Conservation (phyloP, 2,888 invertebrate species). For the Tinea pellionella region DNA sequence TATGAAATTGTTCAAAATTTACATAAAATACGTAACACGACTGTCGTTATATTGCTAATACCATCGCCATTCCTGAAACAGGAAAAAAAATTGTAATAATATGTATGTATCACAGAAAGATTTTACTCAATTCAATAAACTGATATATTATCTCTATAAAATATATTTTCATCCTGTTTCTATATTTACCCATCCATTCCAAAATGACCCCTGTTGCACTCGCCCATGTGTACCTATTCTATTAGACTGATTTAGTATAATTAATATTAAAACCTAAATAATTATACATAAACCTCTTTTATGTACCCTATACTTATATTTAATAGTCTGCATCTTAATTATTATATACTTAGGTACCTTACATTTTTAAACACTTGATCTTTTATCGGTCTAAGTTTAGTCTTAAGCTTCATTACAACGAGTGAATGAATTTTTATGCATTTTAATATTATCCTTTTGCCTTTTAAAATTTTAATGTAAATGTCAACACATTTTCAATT, state of each 20-base stretch:
- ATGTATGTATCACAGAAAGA: no score
- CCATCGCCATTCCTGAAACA: background rate
- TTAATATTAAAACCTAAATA: conserved; percentile 44
- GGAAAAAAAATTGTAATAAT: no score
- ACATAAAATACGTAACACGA: background rate
- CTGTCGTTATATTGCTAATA: background rate
- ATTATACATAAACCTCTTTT: conserved; percentile 19
- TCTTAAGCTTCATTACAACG: conserved; percentile 50
- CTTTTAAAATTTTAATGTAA: conserved; percentile 7
- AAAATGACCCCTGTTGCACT: background rate
- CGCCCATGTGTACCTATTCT: conserved; percentile 36
- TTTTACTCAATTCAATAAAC: no score
- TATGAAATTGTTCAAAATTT: background rate
- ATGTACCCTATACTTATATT: conserved; percentile 11
- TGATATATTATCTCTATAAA: no score
- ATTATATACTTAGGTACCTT: conserved; percentile 7
- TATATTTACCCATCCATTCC: no score
- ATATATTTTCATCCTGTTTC: no score
- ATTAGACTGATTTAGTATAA: conserved; percentile 61
- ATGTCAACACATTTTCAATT: conserved; percentile 35
- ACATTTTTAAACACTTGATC: conserved; percentile 8
- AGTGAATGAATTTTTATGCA: conserved; percentile 41
- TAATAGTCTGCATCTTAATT: background rate
- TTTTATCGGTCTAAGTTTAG: conserved; percentile 19
- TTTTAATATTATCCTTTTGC: conserved; percentile 32